A percentile compares a stretch with the other conserved stretches of the same genome.
Conservation (phyloP, 2,888 invertebrate genomes). For the Anoncus sp. region DNA sequence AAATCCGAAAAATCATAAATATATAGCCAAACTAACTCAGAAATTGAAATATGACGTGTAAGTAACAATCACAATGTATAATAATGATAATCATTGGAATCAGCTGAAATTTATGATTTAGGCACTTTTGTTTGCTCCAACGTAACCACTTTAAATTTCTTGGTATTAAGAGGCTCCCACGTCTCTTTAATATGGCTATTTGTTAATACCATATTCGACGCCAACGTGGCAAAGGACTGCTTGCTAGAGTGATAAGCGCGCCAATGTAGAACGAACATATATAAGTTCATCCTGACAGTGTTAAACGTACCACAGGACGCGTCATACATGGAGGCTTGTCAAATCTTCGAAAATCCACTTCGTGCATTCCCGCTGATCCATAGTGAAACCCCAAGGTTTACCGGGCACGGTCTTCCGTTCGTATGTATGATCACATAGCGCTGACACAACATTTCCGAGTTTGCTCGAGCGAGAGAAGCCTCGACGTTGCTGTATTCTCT, state of each 20-base stretch:
- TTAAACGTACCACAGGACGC: slow-evolving; percentile 7
- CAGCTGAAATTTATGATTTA: no score
- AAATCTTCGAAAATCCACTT: slow-evolving; percentile 39
- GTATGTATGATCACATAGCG: slow-evolving; percentile 14
- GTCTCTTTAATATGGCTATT: no score
- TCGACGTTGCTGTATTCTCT: slow-evolving; percentile 52
- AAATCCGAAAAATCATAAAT: no score
- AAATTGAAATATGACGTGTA: no score
- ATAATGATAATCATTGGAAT: no score
- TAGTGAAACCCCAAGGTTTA: slow-evolving; percentile 5
- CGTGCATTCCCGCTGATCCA: slow-evolving; percentile 15
- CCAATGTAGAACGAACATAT: neutral
- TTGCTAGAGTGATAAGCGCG: neutral
- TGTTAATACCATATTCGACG: no score
- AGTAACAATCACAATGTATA: no score
- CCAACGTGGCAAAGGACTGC: neutral
- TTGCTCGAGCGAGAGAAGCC: slow-evolving; percentile 64
- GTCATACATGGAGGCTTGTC: slow-evolving; percentile 23
- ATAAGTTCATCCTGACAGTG: neutral
- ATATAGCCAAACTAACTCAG: no score
- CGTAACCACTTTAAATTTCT: no score
- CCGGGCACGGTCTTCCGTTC: slow-evolving; percentile 18
- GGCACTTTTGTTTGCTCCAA: no score
- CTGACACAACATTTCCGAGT: slow-evolving; percentile 62
- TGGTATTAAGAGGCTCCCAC: no score